phyloP scores from a whole-genome alignment of 2,888 invertebrate genomes.

The Drosophila ezoana region DNA sequence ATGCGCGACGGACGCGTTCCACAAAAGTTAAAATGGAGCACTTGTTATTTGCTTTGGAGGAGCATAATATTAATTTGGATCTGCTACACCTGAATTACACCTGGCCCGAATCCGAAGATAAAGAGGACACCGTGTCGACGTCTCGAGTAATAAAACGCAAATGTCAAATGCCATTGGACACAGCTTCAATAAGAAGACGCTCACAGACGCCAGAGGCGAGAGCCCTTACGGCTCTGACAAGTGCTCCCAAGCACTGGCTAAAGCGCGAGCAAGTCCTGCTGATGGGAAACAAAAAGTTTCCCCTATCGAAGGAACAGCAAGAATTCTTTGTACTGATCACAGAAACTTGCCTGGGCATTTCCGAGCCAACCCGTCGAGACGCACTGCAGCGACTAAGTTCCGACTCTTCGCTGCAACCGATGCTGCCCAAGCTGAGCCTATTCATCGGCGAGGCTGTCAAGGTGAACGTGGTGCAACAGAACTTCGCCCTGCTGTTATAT shows the following conservation, averaged over 20 bases:
- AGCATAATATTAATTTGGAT: constrained; percentile 9
- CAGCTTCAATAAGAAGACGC: background rate
- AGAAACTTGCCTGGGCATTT: constrained; percentile 25
- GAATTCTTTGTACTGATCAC: constrained; percentile 31
- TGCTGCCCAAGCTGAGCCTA: constrained; percentile 24
- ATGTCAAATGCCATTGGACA: background rate
- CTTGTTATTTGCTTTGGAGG: constrained; percentile 8
- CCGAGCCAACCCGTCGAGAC: constrained; percentile 18
- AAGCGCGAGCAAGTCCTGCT: constrained; percentile 35
- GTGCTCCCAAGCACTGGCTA: background rate
- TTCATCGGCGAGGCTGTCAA: constrained; percentile 42
- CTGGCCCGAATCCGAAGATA: background rate
- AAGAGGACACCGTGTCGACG: no score
- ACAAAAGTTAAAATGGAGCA: constrained; percentile 18
- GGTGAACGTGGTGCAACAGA: constrained; percentile 31
- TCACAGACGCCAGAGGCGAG: background rate
- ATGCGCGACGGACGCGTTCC: constrained; percentile 18
- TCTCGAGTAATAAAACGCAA: background rate
- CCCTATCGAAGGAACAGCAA: constrained; percentile 45
- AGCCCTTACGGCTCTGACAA: background rate
- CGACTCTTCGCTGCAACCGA: constrained; percentile 37
- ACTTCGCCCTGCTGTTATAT: constrained; percentile 27
- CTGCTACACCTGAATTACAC: constrained; percentile 11
- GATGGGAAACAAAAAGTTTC: constrained; percentile 20
- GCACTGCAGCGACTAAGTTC: constrained; percentile 22